Percentiles rank a stretch among this genome's conserved stretches.
Conservation (phyloP, 1,140 invertebrate species). For the Ceratitis capitata region DNA sequence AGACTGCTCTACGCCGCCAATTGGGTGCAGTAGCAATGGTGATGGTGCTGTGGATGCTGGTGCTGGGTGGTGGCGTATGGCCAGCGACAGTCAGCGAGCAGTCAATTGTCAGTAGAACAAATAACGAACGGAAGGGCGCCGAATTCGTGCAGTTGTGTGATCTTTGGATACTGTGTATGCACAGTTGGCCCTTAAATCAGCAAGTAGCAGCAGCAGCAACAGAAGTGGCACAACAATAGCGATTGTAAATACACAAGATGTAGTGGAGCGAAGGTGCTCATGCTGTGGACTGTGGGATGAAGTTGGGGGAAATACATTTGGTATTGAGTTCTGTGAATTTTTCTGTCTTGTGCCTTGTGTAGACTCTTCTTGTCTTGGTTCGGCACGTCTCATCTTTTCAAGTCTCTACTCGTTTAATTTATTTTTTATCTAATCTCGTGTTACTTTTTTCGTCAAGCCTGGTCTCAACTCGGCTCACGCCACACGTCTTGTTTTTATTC, state of each 20-base stretch:
- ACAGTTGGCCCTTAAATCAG: slow-evolving; percentile 32
- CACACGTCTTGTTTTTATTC: too few species aligned
- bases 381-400: too few species aligned
- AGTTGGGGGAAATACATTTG: not conserved
- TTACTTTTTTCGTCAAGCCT: too few species aligned
- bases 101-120: not conserved
- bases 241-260: not conserved
- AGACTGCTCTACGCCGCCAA: not conserved
- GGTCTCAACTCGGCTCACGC: too few species aligned
- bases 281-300: not conserved
- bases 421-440: too few species aligned
- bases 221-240: not conserved
- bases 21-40: not conserved
- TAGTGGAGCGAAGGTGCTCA: not conserved
- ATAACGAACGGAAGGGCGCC: slow-evolving; percentile 26
- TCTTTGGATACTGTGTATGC: slow-evolving; percentile 23
- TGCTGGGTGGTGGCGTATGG: not conserved
- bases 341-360: too few species aligned
- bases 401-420: too few species aligned
- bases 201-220: slow-evolving; percentile 3
- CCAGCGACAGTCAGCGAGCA: not conserved
- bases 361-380: too few species aligned
- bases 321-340: too few species aligned
- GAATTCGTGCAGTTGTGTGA: slow-evolving; percentile 14
- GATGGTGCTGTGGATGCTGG: too few species aligned